Evolutionary conservation across 2,888 invertebrate genomes (phyloP).

Genomic region (Himalopsyche japonica): DNA sequence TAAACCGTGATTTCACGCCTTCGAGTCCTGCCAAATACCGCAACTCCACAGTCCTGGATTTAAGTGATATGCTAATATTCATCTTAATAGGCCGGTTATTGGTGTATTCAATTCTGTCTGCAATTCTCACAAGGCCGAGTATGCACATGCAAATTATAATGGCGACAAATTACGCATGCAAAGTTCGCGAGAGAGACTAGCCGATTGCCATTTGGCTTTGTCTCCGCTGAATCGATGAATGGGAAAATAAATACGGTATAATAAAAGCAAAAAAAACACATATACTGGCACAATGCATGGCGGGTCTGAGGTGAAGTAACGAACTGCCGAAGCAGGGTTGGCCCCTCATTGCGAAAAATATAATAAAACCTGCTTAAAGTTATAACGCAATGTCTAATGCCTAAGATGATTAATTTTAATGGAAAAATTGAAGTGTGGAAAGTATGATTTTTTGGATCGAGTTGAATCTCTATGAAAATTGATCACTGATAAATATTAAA

Average conservation of each 20-base stretch:
- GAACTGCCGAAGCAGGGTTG: background rate
- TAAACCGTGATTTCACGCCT: too few relatives aligned
- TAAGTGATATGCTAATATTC: background rate
- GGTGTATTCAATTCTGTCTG: background rate
- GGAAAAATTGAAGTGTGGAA: too few relatives aligned
- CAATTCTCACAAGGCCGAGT: background rate
- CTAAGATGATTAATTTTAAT: too few relatives aligned
- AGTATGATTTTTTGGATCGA: too few relatives aligned
- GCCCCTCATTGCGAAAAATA: too few relatives aligned
- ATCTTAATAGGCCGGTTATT: background rate
- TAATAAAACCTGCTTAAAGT: too few relatives aligned
- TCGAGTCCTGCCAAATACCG: too few relatives aligned
- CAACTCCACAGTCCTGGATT: too few relatives aligned
- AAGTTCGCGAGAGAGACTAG: background rate
- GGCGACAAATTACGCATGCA: slow-evolving; percentile 24
- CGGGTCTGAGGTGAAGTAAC: background rate
- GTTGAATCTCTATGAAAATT: too few relatives aligned
- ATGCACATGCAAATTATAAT: background rate
- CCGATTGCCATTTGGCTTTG: background rate
- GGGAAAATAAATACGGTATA: background rate
- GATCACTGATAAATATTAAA: too few relatives aligned
- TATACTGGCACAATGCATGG: background rate
- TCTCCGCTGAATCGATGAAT: slow-evolving; percentile 21
- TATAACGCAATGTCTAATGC: too few relatives aligned
- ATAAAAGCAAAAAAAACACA: background rate